Evolutionary conservation across 2,888 invertebrate species (phyloP), one percentile per base, ranked within the genome.

Genomic region (Himalopsyche japonica): DNA sequence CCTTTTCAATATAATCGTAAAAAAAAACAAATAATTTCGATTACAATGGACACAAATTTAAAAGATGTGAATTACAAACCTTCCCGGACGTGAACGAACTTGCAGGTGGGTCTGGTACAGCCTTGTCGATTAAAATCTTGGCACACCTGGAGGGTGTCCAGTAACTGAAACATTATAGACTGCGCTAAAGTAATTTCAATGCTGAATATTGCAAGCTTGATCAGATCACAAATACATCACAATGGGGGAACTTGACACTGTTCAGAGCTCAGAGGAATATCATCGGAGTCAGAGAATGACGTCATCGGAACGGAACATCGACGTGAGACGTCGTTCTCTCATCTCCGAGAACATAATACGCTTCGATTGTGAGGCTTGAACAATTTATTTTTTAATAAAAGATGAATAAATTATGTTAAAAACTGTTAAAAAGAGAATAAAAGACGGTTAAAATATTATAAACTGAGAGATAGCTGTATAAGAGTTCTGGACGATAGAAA

Each of bases 111-210:
- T 95, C 98, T 96, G 94, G 96, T 96, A 95, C 97, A 98, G 93
- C 97, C 96, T 94, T 97, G 97, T 93, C 96, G 96, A 96, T 98
- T 98, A 98, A 98, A 98, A 98, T 98, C 98, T 97, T 97, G 98
- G 98, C 97, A 98, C 96, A 98, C 98, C 97, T 96, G 98, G 97
- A 97, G 98, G 98, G 97, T 98, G 98, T 97, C 98, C 98, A 97
- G 98, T 97, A 98, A 98, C 98, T 98, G 97, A 90, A 96, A 96
- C 91, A 64, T 81, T 84, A 84, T 81, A 90, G 89, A 91, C 83
- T 83, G 76, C 84, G 87, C 84, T 82, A 48, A 86, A 84, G 87
- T 87, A 83, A 85, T 88, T 84, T 76, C 78, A 47, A 82, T 82
- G 83, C 78, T 79, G 48, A 85, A 84, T 86, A 84, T 84, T 76